Conservation (phyloP, 2,113 vertebrate species). For the Carollia perspicillata region DNA sequence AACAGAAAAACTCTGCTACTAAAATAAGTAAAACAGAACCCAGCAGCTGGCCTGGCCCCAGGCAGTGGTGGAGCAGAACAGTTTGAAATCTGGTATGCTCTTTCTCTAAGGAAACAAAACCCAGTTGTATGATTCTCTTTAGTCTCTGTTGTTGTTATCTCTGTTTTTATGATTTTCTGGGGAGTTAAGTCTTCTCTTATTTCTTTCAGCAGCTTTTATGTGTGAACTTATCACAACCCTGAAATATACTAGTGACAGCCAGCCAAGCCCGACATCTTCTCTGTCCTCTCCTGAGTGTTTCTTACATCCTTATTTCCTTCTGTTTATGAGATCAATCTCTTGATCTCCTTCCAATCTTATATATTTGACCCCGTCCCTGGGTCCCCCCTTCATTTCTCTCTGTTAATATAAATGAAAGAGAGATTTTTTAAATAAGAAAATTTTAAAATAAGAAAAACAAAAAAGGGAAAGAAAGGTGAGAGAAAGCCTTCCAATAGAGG, state of each 20-base stretch:
- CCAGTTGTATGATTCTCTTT: too few species aligned
- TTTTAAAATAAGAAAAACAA: background rate
- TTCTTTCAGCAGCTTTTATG: background rate
- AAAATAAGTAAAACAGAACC: background rate
- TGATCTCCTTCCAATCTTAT: background rate
- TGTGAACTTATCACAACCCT: background rate
- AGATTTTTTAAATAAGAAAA: too few species aligned
- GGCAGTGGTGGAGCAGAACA: background rate
- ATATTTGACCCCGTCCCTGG: background rate
- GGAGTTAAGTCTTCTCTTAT: background rate
- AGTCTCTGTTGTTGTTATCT: background rate
- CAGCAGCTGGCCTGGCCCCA: background rate
- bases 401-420: background rate
- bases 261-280: too few species aligned
- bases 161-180: background rate
- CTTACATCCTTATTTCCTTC: background rate
- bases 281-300: background rate
- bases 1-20: background rate
- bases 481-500: background rate
- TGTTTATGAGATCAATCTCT: background rate
- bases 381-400: background rate
- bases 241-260: accelerated
- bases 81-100: background rate
- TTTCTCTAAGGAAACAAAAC: background rate
- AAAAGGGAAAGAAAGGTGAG: too few species aligned